Evolutionary conservation across 2,113 vertebrate genomes (phyloP), one percentile per base, ranked within the genome.

Genomic region (Sinocyclocheilus grahami): DNA sequence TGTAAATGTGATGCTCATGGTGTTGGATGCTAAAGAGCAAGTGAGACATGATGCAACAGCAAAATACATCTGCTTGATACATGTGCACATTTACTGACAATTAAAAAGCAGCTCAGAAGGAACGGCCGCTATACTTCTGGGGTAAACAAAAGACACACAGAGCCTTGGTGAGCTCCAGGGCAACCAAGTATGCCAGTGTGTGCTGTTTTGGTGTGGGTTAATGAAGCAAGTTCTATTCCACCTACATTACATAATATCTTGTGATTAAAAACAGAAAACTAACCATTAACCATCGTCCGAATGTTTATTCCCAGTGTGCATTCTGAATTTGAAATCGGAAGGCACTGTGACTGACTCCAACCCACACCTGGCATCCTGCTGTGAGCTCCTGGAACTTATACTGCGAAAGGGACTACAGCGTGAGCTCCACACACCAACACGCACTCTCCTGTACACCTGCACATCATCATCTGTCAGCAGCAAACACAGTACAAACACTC

Each of bases 381-480:
- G 96, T 85, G 95, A 96, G 91, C 93, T 96, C 3, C 92, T 97
- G 24, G 97, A 97, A 88, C 92, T 93, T 90, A 92, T 96, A 85
- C 92, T 97, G 78, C 94, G 96, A 85, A 96, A 96, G 89, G 97
- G 96, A 37, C 93, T 97, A 0, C 95, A 95, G 58, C 95, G 96
- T 96, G 84, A 95, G 96, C 94, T 89, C 22, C n/a, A 58, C 37
- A 12, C 42, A 39, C 78, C 13, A 67, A 76, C 74, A 76, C 42
- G 22, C n/a, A n/a, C 76, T 18, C 27, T 30, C 79, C 37, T 48
- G 37, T 48, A 81, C 60, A 81, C 39, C 60, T 65, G 37, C 39
- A 65, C 42, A 84, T 86, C 30, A 14, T 12, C 27, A 4, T 1
- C n/a, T 24, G 12, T 53, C 42, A 51, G 27, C 42, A 51, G 27